Base-by-base conservation (phyloP, 2,888 invertebrate genomes). In the Lasioglossum oenotherae region DNA sequence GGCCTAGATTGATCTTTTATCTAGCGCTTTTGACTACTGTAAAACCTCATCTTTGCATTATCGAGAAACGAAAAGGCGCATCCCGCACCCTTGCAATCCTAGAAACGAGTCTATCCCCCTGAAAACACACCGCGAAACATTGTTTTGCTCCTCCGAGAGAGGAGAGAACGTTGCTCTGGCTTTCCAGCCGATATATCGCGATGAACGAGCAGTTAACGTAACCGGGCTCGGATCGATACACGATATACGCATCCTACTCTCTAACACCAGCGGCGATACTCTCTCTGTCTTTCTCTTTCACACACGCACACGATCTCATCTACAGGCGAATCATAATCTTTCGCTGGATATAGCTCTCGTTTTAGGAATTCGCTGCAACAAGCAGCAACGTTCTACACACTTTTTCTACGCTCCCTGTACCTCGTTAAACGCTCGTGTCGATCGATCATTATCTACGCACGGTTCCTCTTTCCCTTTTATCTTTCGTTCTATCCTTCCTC, bases 151-250 rank as follows among this genome's bases (percentile, higher is more conserved):
- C 16, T 71, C 16, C n/a, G 5, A 8, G 35, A 19, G 41, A 44
- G 64, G 53, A 77, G 75, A 73, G 74, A 79, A 38, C 67, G 76
- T 69, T 57, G 46, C 69, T 74, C 27, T 31, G 53, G 16, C n/a
- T 69, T 69, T 67, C 64, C 67, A 53, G 23, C 60, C 46, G 74
- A 85, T 80, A 82, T 69, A 78, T 74, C 77, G 69, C 87, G 85
- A 89, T 89, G 85, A 85, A 85, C 77, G 80, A 87, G 85, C 69
- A 89, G 84, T 85, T 81, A 87, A 83, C 82, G 78, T 89, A 74
- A 74, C 80, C 53, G 72, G 74, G 77, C 64, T 64, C 76, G 80
- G 81, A 89, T 89, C 89, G 89, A 89, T 87, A 87, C 85, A 87
- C 81, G 80, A 46, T 49, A 14, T 46, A n/a, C 41, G 60, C 69